A percentile compares a stretch with the other conserved stretches of the same genome.
Conservation (phyloP, 2,888 invertebrate species). For the Xylocampa areola region DNA sequence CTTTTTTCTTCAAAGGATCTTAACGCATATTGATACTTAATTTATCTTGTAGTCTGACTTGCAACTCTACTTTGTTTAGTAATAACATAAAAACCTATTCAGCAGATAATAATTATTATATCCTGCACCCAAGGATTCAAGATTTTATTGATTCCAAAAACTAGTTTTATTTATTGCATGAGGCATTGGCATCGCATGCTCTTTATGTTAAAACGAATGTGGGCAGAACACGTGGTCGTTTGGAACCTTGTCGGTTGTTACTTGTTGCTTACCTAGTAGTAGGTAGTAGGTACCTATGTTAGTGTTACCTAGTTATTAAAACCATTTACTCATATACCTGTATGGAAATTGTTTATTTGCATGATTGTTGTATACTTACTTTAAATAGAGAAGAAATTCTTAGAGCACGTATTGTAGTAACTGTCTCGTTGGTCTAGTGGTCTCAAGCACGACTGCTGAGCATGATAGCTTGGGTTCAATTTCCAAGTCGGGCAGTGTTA, state of each 20-base stretch:
- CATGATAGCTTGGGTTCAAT: no score
- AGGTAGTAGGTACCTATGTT: no score
- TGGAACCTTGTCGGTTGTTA: conserved; percentile 1
- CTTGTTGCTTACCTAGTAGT: neutral
- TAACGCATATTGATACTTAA: no score
- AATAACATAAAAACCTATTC: no score
- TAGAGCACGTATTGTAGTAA: neutral
- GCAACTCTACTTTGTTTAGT: no score
- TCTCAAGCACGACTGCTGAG: no score
- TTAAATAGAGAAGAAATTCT: neutral
- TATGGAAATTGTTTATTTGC: conserved; percentile 3
- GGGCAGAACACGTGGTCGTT: conserved; percentile 21
- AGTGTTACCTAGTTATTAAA: conserved; percentile 4
- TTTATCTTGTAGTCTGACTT: no score
- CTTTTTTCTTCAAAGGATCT: neutral
- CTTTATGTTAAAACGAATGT: conserved; percentile 22
- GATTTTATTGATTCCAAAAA: conserved; percentile 32
- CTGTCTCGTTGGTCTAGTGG: no score
- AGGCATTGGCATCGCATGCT: conserved; percentile 30
- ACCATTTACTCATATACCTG: conserved; percentile 8
- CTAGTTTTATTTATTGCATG: conserved; percentile 33
- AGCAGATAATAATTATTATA: no score
- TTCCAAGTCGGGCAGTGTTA: no score
- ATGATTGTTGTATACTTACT: neutral
- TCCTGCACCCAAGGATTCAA: no score